Conservation (phyloP, 2,113 vertebrate genomes). For the Vidua chalybeata region DNA sequence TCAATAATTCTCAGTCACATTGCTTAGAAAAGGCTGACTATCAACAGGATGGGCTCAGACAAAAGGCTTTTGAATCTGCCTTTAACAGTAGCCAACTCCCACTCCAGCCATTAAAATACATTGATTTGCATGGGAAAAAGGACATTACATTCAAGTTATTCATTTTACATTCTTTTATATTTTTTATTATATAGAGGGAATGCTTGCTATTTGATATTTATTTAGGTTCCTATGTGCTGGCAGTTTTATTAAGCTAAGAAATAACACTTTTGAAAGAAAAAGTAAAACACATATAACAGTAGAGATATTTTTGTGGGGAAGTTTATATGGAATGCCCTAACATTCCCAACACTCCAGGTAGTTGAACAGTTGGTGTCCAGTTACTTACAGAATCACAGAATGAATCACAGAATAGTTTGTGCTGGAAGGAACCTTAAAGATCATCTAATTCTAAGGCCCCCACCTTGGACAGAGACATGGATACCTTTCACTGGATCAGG, state of each 20-base stretch:
- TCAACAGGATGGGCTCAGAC: neutral
- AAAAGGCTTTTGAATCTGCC: neutral
- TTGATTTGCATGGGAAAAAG: neutral
- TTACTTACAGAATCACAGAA: neutral
- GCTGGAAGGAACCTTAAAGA: neutral
- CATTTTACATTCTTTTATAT: neutral
- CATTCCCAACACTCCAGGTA: neutral
- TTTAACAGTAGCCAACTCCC: neutral
- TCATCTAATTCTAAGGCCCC: neutral
- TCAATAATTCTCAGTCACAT: neutral
- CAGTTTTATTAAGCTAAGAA: neutral
- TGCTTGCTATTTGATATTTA: neutral
- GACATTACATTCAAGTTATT: neutral
- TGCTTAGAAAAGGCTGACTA: neutral
- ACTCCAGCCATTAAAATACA: neutral
- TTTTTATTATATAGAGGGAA: neutral
- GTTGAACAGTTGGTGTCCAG: neutral
- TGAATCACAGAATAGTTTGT: neutral
- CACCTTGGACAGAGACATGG: neutral
- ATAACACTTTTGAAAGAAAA: neutral
- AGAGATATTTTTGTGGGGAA: neutral
- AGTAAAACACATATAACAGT: neutral
- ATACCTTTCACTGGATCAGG: neutral
- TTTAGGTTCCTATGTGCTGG: neutral
- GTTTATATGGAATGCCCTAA: neutral